These are phyloP conservation scores for Eupithecia inturbata DNA, from an alignment of 2,888 invertebrate genomes.

Conservation along the genomic window DNA sequence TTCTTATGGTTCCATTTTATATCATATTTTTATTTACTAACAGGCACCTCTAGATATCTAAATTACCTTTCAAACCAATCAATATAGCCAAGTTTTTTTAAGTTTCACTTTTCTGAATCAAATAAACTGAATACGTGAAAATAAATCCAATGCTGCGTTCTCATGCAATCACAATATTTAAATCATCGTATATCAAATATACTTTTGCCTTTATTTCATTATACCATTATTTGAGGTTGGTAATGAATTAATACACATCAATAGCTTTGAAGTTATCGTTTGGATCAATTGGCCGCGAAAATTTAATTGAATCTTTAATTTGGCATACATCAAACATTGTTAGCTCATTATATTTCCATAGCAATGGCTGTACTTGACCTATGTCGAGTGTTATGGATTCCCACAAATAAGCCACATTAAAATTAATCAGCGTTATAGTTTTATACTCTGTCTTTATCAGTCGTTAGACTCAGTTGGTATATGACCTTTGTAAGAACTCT, in stretches of 20 bases:
- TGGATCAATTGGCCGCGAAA: slow-evolving; percentile 1
- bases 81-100: background rate
- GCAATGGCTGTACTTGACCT: background rate
- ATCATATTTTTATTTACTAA: background rate
- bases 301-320: background rate
- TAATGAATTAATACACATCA: background rate
- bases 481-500: background rate
- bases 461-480: background rate
- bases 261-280: background rate
- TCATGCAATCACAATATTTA: background rate
- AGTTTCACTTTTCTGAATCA: background rate
- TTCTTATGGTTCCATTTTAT: background rate
- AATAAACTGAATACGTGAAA: background rate
- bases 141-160: background rate
- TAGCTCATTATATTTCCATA: background rate
- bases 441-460: background rate
- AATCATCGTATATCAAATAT: background rate
- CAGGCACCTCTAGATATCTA: slow-evolving; percentile 8
- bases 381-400: background rate
- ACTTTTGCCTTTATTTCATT: background rate
- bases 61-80: background rate
- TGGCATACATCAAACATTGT: background rate
- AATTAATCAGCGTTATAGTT: background rate
- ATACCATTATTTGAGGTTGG: background rate
- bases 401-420: background rate